These are phyloP conservation scores for Osmerus mordax DNA, from an alignment of 2,113 vertebrate genomes.

Conservation along the genomic window DNA sequence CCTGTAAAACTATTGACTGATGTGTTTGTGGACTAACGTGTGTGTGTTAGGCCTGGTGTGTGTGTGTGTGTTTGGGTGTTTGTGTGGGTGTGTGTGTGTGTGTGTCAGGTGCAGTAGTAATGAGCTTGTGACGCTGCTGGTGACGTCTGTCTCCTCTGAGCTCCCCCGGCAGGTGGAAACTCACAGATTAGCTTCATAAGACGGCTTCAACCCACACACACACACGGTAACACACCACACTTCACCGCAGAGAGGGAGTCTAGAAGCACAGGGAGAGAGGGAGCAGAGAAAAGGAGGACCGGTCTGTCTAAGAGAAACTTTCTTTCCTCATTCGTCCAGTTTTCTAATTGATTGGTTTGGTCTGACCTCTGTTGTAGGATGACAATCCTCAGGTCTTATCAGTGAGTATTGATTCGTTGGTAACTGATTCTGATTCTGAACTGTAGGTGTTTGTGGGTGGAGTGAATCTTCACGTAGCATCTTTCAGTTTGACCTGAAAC, in stretches of 20 bases:
- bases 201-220: constrained; percentile 25
- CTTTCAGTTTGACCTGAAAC: too few species aligned
- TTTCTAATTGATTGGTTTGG: not conserved
- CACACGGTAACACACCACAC: not conserved
- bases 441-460: not conserved
- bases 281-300: not conserved
- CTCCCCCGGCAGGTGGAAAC: constrained; percentile 59
- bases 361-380: constrained; percentile 32
- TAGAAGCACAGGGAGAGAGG: not conserved
- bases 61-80: constrained; percentile 10
- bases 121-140: constrained; percentile 50
- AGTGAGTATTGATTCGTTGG: constrained; percentile 37
- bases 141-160: constrained; percentile 40
- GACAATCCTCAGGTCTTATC: constrained; percentile 51
- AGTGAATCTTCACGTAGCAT: not conserved
- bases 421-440: not conserved
- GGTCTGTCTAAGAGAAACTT: not conserved
- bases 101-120: constrained; percentile 23
- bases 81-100: constrained; percentile 2
- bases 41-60: constrained; percentile 9
- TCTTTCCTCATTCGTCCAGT: not conserved
- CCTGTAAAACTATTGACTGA: not conserved
- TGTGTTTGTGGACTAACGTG: constrained; percentile 4
- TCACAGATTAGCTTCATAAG: constrained; percentile 52
- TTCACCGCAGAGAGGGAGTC: not conserved